Conservation (phyloP, 2,113 vertebrate genomes). For the Cebus imitator region DNA sequence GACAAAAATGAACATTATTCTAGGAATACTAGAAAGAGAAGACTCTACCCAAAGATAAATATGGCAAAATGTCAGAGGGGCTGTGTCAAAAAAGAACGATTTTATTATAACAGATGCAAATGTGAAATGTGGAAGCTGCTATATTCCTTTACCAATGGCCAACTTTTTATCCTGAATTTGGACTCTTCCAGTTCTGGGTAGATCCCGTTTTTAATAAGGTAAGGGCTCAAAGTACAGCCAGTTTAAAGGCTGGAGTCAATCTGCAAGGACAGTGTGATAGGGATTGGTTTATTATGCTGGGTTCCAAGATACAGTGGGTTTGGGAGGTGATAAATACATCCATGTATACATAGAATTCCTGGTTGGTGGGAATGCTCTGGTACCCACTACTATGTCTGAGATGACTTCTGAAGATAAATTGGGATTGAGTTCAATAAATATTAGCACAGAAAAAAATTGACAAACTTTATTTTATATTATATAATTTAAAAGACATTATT, state of each 20-base stretch:
- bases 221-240: constrained; percentile 91
- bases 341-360: too few relatives aligned
- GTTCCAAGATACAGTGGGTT: too few relatives aligned
- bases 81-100: not conserved
- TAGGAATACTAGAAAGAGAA: not conserved
- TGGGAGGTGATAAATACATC: too few relatives aligned
- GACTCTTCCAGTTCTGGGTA: constrained; percentile 90
- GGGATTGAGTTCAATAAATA: not conserved
- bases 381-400: not conserved
- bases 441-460: not conserved
- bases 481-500: not conserved
- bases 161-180: constrained; percentile 79
- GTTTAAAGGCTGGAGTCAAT: constrained; percentile 92
- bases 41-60: not conserved
- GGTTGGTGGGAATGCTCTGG: not conserved
- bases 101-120: not conserved
- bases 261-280: constrained; percentile 69
- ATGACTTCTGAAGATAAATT: not conserved
- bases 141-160: not conserved
- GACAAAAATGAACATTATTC: not conserved
- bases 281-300: not conserved
- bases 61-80: not conserved
- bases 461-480: not conserved
- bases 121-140: not conserved
- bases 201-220: constrained; percentile 88